Base-by-base conservation (phyloP, 2,113 vertebrate genomes). In the Myiagra hebetior region DNA sequence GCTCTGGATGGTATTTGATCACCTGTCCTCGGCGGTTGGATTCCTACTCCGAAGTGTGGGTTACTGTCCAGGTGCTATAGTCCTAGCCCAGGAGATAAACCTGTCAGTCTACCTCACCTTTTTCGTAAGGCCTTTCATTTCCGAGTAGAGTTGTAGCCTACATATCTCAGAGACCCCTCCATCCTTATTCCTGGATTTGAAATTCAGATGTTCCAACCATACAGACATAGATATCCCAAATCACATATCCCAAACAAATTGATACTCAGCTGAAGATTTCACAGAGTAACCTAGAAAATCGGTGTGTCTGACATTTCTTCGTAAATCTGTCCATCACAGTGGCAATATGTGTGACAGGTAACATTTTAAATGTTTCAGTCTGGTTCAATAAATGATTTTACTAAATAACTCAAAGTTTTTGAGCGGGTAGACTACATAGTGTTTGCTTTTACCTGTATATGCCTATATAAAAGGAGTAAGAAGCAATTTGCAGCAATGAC, bases 1-100 rank as follows among this genome's bases (percentile, higher is more conserved):
- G 37, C 33, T 74, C 26, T 4, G 2, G 5, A 1, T 15, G 42
- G 22, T 20, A 1, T 35, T 30, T 11, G 31, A 4, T 65, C 11
- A 0, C 52, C 47, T 16, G 15, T 20, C 53, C 69, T 46, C 0
- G 0, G 9, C 21, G 12, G 46, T 30, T 16, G 27, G 9, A 8
- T 74, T 69, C 13, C n/a, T 20, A 0, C n/a, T 69, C 20, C 5
- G 24, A 31, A 53, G 52, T 11, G 37, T 12, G 18, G 35, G 0
- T 22, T 64, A 1, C 35, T 52, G 0, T 17, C 13, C 23, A 11
- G 44, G 37, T 65, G 55, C 30, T 56, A 0, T 2, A 23, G 13
- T 21, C 17, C 37, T 37, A 2, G 30, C 30, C 35, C 39, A 11
- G 73, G 21, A 65, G 30, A 21, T 6, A 30, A 85, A 67, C 27